Base-by-base conservation (phyloP, 1,140 invertebrate species). In the Drosophila neocordata region DNA sequence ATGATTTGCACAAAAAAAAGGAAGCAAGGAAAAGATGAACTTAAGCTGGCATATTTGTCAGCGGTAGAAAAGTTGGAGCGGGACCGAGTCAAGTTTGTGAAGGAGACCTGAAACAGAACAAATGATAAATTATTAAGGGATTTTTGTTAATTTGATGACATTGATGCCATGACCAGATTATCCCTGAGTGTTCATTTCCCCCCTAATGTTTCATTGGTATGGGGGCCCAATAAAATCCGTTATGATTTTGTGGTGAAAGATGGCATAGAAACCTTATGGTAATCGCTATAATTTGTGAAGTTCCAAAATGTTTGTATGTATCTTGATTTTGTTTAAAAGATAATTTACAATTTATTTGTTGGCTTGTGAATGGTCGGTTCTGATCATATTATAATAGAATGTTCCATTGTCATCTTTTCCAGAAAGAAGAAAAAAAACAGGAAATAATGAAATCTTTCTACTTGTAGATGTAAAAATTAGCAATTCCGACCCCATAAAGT, bases 111-210 rank as follows among this genome's bases (percentile, higher is more conserved):
- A 67, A 75, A 57, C 59, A 79, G 66, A 69, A 60, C 65, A 69
- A 85, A 89, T 89, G 87, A 89, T 89, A 89, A 89, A 89, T 89
- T 82, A 89, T 89, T 76, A 62, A 74, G 63, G 66, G 83, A 84
- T 76, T 80, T 79, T 75, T 71, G 81, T 89, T 89, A 85, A 89
- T 89, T 89, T 89, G 85, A 70, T 89, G 85, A 89, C 85, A 85
- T 71, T 89, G 72, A 89, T 85, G 69, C 78, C 80, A 65, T 56
- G 62, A 34, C 66, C 75, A 85, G 85, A 89, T 89, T 89, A 89
- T 65, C 57, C 37, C 31, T 53, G 15, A 71, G 53, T 78, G 61
- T 56, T 34, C 38, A 8, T 11, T 15, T 69, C 7, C 27, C 27
- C 27, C 27, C 27, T 31, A 5, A 31, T 31, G 4, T 6, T 31